These are phyloP conservation scores for Oligia strigilis DNA, from an alignment of 2,888 invertebrate species.

Conservation along the genomic window DNA sequence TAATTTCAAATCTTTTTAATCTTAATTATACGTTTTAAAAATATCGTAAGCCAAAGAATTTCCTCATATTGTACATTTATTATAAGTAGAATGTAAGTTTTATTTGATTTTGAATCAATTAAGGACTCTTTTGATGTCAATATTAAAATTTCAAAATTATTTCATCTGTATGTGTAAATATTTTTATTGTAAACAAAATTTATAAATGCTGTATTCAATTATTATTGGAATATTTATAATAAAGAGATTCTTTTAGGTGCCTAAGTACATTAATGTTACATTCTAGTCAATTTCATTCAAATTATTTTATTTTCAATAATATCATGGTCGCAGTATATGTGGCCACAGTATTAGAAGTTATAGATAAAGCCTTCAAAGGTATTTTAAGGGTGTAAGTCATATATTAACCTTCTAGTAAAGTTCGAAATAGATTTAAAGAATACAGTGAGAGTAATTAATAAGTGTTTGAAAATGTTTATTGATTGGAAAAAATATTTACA, in stretches of 20 bases:
- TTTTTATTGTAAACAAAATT: constrained; percentile 52
- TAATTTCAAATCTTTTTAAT: constrained; percentile 65
- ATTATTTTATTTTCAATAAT: constrained; percentile 66
- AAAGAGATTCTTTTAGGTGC: constrained; percentile 71
- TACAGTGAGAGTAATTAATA: constrained; percentile 74
- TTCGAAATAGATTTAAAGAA: constrained; percentile 64
- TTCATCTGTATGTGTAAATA: constrained; percentile 59
- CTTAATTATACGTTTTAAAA: constrained; percentile 52
- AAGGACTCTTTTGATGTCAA: constrained; percentile 63
- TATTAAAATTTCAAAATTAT: constrained; percentile 55
- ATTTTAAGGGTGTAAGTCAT: constrained; percentile 57
- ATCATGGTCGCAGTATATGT: constrained; percentile 40
- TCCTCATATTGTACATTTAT: constrained; percentile 62
- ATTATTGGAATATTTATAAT: constrained; percentile 55
- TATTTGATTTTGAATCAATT: constrained; percentile 60
- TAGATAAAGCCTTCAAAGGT: constrained; percentile 60
- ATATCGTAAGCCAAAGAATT: constrained; percentile 71
- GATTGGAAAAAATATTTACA: constrained; percentile 66
- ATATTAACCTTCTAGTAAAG: constrained; percentile 55
- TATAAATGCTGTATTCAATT: constrained; percentile 61
- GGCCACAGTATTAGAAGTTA: constrained; percentile 66
- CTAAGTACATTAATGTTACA: constrained; percentile 77
- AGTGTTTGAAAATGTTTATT: constrained; percentile 67
- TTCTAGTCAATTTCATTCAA: constrained; percentile 86
- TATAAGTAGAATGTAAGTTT: constrained; percentile 60